Percentiles rank a stretch among this genome's conserved stretches.
Conservation (phyloP, 1,140 invertebrate genomes). For the Adelges cooleyi region DNA sequence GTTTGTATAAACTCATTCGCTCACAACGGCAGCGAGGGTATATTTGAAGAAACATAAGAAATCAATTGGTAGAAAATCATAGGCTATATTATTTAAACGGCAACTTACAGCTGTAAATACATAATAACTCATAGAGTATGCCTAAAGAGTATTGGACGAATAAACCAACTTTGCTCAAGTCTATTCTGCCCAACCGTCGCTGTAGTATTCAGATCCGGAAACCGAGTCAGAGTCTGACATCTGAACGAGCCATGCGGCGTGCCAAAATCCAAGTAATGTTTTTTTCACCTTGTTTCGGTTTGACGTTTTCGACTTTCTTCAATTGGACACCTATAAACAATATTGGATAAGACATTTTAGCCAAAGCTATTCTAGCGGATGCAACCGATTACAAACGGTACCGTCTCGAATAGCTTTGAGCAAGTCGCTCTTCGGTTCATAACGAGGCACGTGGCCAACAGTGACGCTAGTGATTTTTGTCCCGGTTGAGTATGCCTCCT, state of each 20-base stretch:
- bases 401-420: conserved; percentile 89
- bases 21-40: no score
- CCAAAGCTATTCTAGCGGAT: neutral
- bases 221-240: conserved; percentile 86
- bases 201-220: conserved; percentile 62
- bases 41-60: no score
- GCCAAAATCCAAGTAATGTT: conserved; percentile 90
- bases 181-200: conserved; percentile 55
- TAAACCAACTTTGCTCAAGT: conserved; percentile 37
- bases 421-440: conserved; percentile 76
- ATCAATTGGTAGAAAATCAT: no score
- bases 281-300: conserved; percentile 64
- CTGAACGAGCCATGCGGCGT: conserved; percentile 83
- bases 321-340: conserved; percentile 77
- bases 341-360: conserved; percentile 4
- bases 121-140: neutral
- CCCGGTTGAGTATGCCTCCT: conserved; percentile 3
- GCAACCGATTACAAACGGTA: conserved; percentile 37
- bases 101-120: no score
- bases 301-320: conserved; percentile 82
- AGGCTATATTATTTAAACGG: no score
- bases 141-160: conserved; percentile 5
- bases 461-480: conserved; percentile 33
- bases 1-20: no score
- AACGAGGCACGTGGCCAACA: conserved; percentile 44